Evolutionary conservation across 2,888 invertebrate genomes (phyloP).

Genomic region (Acanthosepion esculentum): DNA sequence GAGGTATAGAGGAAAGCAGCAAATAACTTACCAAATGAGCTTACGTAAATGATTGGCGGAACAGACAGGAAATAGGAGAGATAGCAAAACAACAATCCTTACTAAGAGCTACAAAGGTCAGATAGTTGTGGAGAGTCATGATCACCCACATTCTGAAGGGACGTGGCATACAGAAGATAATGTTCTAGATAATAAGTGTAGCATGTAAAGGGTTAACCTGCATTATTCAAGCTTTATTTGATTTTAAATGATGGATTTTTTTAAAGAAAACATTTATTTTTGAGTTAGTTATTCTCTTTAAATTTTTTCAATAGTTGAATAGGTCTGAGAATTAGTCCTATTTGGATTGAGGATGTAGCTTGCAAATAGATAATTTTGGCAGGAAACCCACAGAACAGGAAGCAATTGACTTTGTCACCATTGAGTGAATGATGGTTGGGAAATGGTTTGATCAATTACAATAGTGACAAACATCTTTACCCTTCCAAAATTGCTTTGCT

Average conservation of each 20-base stretch:
- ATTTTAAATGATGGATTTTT: neutral
- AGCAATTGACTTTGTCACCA: constrained; percentile 16
- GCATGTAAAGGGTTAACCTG: neutral
- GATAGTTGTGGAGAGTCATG: no score
- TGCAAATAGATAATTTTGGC: neutral
- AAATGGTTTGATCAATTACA: neutral
- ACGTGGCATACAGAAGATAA: no score
- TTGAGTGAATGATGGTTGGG: neutral
- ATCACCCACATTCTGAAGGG: no score
- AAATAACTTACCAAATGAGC: no score
- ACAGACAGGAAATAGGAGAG: no score
- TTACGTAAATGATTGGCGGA: no score
- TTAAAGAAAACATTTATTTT: neutral
- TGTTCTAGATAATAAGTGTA: no score
- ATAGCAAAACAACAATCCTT: no score
- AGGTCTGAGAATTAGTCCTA: neutral
- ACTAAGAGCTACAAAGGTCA: no score
- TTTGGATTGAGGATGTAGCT: neutral
- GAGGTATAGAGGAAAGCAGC: no score
- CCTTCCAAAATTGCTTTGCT: neutral
- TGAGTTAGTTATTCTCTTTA: neutral
- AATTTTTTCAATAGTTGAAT: neutral
- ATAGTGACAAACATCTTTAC: neutral
- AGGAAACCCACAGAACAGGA: constrained; percentile 16
- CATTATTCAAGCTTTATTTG: neutral